Percentiles rank a stretch among this genome's conserved stretches.
Conservation (phyloP, 2,888 invertebrate genomes). For the Antheraea yamamai region DNA sequence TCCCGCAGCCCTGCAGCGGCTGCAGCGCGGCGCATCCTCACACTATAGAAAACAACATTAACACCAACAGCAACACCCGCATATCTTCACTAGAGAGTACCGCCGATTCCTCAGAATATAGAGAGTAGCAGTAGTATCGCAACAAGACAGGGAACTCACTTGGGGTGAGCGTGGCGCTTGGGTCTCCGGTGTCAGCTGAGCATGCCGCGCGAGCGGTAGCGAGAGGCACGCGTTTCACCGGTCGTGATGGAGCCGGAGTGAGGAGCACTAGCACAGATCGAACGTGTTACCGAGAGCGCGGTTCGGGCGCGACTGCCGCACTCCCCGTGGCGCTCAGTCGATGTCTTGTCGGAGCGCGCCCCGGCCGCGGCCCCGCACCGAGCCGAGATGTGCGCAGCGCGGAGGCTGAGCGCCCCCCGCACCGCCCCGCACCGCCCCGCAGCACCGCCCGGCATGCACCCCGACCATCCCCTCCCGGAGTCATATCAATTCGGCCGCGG, state of each 20-base stretch:
- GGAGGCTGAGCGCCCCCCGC: slow-evolving; percentile 40
- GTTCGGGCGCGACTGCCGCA: slow-evolving; percentile 55
- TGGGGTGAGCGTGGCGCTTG: slow-evolving; percentile 42
- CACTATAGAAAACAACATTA: background rate
- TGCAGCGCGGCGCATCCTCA: background rate
- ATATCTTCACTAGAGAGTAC: background rate
- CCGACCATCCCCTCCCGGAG: background rate
- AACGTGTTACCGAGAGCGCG: slow-evolving; percentile 44
- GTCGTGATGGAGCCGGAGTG: slow-evolving; percentile 33
- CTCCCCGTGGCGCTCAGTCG: slow-evolving; percentile 31
- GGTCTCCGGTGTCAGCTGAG: slow-evolving; percentile 61
- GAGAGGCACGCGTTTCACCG: slow-evolving; percentile 38
- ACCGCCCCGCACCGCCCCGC: slow-evolving; percentile 24
- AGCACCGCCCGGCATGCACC: slow-evolving; percentile 17
- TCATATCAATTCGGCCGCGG: background rate
- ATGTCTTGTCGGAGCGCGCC: slow-evolving; percentile 31
- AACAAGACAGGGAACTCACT: slow-evolving; percentile 50
- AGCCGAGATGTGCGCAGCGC: slow-evolving; percentile 47
- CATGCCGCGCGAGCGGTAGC: slow-evolving; percentile 50
- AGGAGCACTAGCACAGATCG: slow-evolving; percentile 19
- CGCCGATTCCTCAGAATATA: background rate
- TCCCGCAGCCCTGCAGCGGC: background rate
- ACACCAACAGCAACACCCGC: background rate
- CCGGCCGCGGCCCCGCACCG: background rate
- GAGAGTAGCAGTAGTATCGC: too few relatives aligned